A percentile compares a stretch with the other conserved stretches of the same genome.
These are phyloP conservation scores for Ceratina japonica DNA, from an alignment of 1,140 invertebrate genomes.

Conservation along the genomic window DNA sequence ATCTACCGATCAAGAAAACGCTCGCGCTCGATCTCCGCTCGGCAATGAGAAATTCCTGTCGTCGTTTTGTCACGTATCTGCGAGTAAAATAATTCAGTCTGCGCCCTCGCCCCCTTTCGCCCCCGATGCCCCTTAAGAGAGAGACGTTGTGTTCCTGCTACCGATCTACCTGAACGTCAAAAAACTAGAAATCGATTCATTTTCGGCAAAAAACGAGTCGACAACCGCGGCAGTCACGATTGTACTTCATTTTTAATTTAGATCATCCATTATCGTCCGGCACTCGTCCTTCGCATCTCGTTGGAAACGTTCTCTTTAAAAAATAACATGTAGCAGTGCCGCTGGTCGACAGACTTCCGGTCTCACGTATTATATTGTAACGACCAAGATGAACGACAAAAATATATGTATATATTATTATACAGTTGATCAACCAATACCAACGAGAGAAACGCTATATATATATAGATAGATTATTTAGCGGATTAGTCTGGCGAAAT, in stretches of 20 bases:
- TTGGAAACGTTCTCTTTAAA: not conserved
- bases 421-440: too few relatives aligned
- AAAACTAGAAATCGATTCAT: constrained; percentile 9
- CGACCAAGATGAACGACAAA: constrained; percentile 4
- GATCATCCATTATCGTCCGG: not conserved
- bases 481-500: not conserved
- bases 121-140: too few relatives aligned
- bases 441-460: not conserved
- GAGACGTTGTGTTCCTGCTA: constrained; percentile 37
- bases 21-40: constrained; percentile 67
- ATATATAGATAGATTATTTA: not conserved
- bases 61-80: constrained; percentile 47
- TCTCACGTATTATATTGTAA: constrained; percentile 23
- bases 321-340: not conserved
- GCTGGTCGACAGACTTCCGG: constrained; percentile 20
- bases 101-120: not conserved
- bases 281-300: constrained; percentile 17
- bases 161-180: constrained; percentile 43
- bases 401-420: constrained; percentile 1
- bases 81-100: constrained; percentile 35
- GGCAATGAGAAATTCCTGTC: constrained; percentile 65
- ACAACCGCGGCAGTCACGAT: constrained; percentile 10
- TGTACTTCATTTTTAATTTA: not conserved
- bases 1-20: constrained; percentile 46
- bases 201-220: constrained; percentile 15